These are phyloP conservation scores for Fratercula arctica DNA, from an alignment of 2,797 vertebrate genomes.

Conservation along the genomic window DNA sequence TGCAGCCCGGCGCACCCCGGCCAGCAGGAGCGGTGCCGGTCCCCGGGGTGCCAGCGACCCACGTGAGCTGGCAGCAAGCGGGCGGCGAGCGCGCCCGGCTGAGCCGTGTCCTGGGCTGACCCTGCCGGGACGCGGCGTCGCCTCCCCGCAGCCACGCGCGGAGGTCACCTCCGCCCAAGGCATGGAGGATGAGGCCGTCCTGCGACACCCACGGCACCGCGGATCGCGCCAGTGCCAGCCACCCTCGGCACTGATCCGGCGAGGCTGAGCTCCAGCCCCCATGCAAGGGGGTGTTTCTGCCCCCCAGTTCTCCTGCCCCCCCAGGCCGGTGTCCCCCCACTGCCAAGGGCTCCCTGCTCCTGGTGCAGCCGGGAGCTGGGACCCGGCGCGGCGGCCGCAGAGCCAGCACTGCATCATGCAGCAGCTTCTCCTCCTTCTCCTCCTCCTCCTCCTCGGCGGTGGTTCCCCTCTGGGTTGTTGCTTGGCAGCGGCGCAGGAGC, in stretches of 20 bases:
- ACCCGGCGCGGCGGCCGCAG: background rate
- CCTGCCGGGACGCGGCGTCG: background rate
- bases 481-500: slow-evolving; percentile 41
- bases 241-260: rapidly evolving
- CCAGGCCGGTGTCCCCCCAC: rapidly evolving
- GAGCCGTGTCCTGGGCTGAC: background rate
- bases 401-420: slow-evolving; percentile 14
- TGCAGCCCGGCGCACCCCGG: background rate
- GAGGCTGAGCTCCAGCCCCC: background rate
- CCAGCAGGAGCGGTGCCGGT: background rate
- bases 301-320: rapidly evolving
- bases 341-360: background rate
- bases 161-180: background rate
- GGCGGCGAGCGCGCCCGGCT: rapidly evolving
- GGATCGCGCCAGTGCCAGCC: rapidly evolving
- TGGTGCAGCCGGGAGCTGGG: background rate
- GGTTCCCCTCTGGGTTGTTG: slow-evolving; percentile 29
- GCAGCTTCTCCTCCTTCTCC: background rate
- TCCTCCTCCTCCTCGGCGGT: background rate
- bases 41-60: background rate
- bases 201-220: background rate
- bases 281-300: background rate
- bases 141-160: background rate
- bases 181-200: background rate
- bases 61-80: background rate